Evolutionary conservation across 2,797 vertebrate genomes (phyloP).

Genomic region (Typhlichthys subterraneus): DNA sequence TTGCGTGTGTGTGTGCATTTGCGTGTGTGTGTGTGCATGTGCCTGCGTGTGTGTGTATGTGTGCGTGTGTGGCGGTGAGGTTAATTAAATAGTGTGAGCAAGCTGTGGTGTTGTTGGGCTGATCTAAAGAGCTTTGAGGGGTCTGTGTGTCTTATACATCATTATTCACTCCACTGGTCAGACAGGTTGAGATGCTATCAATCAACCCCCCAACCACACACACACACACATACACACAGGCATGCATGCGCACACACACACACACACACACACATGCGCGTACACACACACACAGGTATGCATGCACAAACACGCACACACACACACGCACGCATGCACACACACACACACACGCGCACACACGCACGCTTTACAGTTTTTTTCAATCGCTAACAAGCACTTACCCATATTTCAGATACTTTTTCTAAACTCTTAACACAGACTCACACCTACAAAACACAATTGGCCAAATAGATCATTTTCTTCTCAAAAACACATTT

Average conservation of each 20-base stretch:
- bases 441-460: too few relatives aligned
- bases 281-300: not conserved
- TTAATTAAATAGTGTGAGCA: constrained; percentile 11
- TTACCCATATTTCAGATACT: too few relatives aligned
- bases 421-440: too few relatives aligned
- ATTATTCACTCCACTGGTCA: constrained; percentile 6
- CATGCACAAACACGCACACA: too few relatives aligned
- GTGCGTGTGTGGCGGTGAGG: not conserved
- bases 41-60: not conserved
- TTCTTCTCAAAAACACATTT: too few relatives aligned
- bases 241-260: too few relatives aligned
- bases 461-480: too few relatives aligned
- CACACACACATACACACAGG: too few relatives aligned
- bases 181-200: not conserved
- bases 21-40: not conserved
- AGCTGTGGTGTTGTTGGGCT: not conserved
- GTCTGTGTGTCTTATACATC: not conserved
- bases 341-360: too few relatives aligned
- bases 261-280: too few relatives aligned
- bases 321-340: too few relatives aligned
- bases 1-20: not conserved
- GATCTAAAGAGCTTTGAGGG: not conserved
- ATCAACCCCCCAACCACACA: not conserved
- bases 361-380: not conserved
- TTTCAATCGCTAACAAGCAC: too few relatives aligned